Conservation (phyloP, 2,888 invertebrate species). For the Terebella lapidaria region DNA sequence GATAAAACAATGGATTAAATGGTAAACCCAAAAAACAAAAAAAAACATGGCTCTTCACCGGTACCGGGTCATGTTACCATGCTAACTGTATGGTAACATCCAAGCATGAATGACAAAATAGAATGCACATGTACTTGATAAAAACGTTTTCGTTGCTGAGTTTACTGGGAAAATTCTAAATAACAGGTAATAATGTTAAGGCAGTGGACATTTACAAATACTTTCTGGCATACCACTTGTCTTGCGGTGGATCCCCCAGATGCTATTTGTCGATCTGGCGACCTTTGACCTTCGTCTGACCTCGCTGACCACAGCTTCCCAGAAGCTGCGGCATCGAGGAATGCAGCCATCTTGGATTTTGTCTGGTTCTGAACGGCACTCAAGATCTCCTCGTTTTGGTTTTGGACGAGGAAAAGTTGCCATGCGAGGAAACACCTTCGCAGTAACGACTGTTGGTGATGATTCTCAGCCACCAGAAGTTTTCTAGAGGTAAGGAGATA, state of each 20-base stretch:
- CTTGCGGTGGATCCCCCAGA: not conserved
- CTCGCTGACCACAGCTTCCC: conserved; percentile 29
- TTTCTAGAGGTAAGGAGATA: conserved; percentile 30
- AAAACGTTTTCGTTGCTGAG: too few species aligned
- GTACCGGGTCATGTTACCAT: too few species aligned
- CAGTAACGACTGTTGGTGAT: conserved; percentile 29
- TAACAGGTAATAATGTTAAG: too few species aligned
- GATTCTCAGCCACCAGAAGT: conserved; percentile 35
- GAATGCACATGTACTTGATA: too few species aligned
- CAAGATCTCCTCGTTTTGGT: conserved; percentile 32
- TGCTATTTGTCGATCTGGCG: too few species aligned
- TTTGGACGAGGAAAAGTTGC: conserved; percentile 36
- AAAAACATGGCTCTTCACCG: too few species aligned
- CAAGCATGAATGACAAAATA: too few species aligned
- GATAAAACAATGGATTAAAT: too few species aligned
- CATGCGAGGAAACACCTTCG: conserved; percentile 35
- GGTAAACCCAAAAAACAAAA: too few species aligned
- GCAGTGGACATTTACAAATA: too few species aligned
- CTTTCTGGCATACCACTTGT: not conserved
- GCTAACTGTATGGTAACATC: too few species aligned
- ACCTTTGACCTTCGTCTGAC: not conserved
- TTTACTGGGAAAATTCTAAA: too few species aligned
- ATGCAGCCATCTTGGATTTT: conserved; percentile 43
- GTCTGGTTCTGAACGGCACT: conserved; percentile 36
- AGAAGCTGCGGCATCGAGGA: conserved; percentile 43